Evolutionary conservation across 2,113 vertebrate species (phyloP), one percentile per base, ranked within the genome.

Genomic region (Austrofundulus limnaeus): DNA sequence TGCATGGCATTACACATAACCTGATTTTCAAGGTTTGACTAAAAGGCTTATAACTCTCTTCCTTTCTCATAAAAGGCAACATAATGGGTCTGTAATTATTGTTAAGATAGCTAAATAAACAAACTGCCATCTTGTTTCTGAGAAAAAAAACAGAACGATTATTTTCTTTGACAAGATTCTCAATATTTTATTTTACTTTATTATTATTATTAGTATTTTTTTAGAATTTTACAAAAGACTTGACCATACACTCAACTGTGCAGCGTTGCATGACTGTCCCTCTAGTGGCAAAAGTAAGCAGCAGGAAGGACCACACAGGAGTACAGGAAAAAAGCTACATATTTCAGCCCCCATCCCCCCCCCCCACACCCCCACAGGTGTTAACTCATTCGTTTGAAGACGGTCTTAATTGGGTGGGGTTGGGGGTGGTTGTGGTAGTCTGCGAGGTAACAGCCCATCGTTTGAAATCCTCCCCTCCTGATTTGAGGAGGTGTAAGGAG

Each of bases 351-450:
- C n/a, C n/a, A n/a, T n/a, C n/a, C n/a, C n/a, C n/a, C n/a, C 53
- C 70, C 70, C 21, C 28, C 31, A 85, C 61, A 75, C 73, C 60
- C 16, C 63, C 75, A 69, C 73, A 85, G 85, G 83, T 73, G 84
- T 84, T 87, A 85, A 76, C 52, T 14, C 64, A 75, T 10, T 78
- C 83, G 70, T 88, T 88, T 90, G 85, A 89, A 87, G 87, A 77
- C 38, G 47, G 64, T 75, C 76, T 70, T 90, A 90, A 88, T 90
- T 90, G 84, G 84, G 68, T 81, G 34, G 54, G 52, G 24, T 24
- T 52, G 39, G 68, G 23, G 38, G 25, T 61, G 19, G 55, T 48
- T 38, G 13, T 25, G 34, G 53, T 19, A 20, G 53, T 47, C n/a
- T 16, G 34, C 43, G 66, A 28, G 25, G 58, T 53, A 69, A 17